phyloP scores from a whole-genome alignment of 2,797 vertebrate genomes.

The Leuciscus waleckii region DNA sequence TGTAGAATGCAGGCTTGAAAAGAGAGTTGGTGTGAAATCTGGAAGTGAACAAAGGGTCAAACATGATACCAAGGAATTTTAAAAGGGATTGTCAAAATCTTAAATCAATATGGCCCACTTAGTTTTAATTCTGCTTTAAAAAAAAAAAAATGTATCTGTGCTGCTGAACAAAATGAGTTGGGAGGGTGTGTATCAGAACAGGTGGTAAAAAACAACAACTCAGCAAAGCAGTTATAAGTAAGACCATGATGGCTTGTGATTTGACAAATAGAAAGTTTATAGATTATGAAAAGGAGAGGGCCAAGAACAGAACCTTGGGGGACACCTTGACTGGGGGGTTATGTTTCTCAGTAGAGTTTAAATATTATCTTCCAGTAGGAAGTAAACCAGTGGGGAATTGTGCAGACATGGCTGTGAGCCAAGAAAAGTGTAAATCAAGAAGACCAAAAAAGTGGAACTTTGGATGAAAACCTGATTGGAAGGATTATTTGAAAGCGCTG shows the following conservation, averaged over 20 bases:
- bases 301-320: constrained; percentile 13
- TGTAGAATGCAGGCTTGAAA: background rate
- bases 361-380: constrained; percentile 1
- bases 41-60: background rate
- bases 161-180: background rate
- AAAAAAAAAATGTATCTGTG: background rate
- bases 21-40: background rate
- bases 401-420: background rate
- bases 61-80: background rate
- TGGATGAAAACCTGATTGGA: background rate
- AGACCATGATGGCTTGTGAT: background rate
- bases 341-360: constrained; percentile 25
- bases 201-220: background rate
- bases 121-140: background rate
- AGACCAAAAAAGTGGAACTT: background rate
- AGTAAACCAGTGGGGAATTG: background rate
- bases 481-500: background rate
- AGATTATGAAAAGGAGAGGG: background rate
- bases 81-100: background rate
- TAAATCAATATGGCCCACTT: background rate
- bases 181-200: constrained; percentile 7
- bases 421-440: background rate
- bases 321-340: constrained; percentile 8
- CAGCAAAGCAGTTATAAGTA: background rate
- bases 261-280: background rate